These are phyloP conservation scores for Crypturellus undulatus DNA, from an alignment of 2,113 vertebrate genomes.

Conservation along the genomic window DNA sequence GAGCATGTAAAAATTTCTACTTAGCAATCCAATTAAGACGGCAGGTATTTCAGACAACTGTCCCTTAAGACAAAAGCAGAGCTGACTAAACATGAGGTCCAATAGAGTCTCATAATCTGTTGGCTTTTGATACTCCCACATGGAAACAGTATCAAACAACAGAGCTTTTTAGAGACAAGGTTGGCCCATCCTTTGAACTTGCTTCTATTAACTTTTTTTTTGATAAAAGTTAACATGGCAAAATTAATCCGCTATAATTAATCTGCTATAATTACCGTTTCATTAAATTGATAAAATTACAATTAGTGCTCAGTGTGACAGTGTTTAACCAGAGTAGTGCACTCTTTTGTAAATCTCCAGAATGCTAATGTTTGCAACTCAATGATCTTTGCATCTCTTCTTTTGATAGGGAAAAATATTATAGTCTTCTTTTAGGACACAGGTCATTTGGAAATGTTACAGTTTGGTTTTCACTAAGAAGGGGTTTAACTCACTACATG, in stretches of 20 bases:
- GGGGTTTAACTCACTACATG: neutral
- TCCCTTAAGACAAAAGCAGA: neutral
- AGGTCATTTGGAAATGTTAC: neutral
- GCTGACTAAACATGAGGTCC: neutral
- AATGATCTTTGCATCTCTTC: neutral
- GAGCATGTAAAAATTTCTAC: neutral
- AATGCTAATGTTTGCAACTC: neutral
- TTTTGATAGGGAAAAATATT: neutral
- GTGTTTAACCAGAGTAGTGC: neutral
- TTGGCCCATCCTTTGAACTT: neutral
- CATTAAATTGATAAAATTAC: neutral
- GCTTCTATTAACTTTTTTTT: neutral
- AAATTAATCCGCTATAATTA: too few relatives aligned
- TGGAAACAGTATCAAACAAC: neutral
- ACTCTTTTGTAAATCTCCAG: neutral
- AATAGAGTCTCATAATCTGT: neutral
- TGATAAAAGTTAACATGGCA: too few relatives aligned
- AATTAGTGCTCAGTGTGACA: neutral
- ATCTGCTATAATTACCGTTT: neutral
- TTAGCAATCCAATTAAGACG: neutral
- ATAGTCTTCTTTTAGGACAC: neutral
- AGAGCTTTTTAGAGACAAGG: neutral
- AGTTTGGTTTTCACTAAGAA: neutral
- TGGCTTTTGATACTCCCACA: neutral
- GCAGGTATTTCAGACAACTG: neutral